These are phyloP conservation scores for Anolis carolinensis DNA, from an alignment of 2,113 vertebrate species.

Conservation along the genomic window DNA sequence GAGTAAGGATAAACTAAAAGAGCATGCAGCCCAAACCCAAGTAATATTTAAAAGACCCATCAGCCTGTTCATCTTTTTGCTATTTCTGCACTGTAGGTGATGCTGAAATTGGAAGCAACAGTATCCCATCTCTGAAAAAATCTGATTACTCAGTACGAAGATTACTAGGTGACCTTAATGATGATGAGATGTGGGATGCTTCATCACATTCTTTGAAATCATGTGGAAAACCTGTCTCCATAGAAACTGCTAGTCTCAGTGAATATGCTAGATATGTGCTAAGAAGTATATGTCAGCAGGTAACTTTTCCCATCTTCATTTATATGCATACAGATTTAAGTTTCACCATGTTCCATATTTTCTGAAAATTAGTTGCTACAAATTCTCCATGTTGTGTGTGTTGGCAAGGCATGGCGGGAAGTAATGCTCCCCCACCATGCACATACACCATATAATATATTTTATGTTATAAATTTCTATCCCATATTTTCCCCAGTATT, in stretches of 20 bases:
- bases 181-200: constrained; percentile 69
- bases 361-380: not conserved
- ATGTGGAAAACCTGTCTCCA: constrained; percentile 69
- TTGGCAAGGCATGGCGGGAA: not conserved
- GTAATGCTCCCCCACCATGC: no score
- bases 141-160: constrained; percentile 68
- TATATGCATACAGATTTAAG: not conserved
- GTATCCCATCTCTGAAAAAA: constrained; percentile 61
- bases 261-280: constrained; percentile 78
- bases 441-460: no score
- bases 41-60: not conserved
- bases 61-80: constrained; percentile 32
- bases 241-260: constrained; percentile 77
- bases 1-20: not conserved
- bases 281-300: constrained; percentile 81
- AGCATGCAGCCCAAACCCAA: not conserved
- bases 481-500: no score
- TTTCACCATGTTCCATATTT: not conserved
- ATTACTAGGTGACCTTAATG: constrained; percentile 62
- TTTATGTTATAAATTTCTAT: no score
- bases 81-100: constrained; percentile 70
- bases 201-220: constrained; percentile 56
- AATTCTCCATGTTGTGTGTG: not conserved
- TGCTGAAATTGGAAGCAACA: constrained; percentile 73
- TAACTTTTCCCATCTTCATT: constrained; percentile 37